Evolutionary conservation across 2,888 invertebrate species (phyloP).

Genomic region (Mayetiola destructor): DNA sequence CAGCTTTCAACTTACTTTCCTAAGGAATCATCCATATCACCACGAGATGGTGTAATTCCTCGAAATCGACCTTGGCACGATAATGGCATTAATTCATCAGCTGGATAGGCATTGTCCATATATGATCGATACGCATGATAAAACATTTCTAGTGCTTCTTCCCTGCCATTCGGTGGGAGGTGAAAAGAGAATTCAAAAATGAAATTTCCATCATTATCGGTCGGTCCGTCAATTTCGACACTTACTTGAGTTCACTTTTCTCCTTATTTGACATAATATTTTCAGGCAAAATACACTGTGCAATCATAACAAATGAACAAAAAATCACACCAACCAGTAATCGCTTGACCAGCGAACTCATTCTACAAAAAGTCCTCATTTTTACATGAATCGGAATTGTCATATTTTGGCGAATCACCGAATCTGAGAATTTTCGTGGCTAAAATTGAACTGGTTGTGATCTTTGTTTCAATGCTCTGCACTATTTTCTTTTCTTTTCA

Average conservation of each 20-base stretch:
- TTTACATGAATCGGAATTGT: neutral
- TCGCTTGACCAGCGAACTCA: neutral
- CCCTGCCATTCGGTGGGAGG: slow-evolving; percentile 41
- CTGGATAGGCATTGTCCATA: slow-evolving; percentile 96
- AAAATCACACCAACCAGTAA: neutral
- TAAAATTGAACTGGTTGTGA: too few species aligned
- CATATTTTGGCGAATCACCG: neutral
- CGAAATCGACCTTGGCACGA: slow-evolving; percentile 85
- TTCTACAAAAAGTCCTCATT: neutral
- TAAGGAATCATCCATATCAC: slow-evolving; percentile 90
- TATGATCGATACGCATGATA: slow-evolving; percentile 92
- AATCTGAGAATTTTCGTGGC: neutral
- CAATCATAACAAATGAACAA: neutral
- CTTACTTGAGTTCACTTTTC: slow-evolving; percentile 48
- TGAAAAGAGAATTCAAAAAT: neutral
- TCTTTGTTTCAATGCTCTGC: too few species aligned
- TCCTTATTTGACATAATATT: slow-evolving; percentile 49
- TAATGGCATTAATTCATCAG: slow-evolving; percentile 95
- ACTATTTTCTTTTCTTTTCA: too few species aligned
- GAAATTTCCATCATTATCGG: neutral
- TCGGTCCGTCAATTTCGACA: slow-evolving; percentile 15
- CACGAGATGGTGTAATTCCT: slow-evolving; percentile 78
- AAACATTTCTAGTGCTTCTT: slow-evolving; percentile 88
- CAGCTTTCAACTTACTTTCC: slow-evolving; percentile 67
- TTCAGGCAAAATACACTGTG: slow-evolving; percentile 26